Percentiles rank a stretch among this genome's conserved stretches.
Evolutionary conservation across 2,888 invertebrate genomes (phyloP).

Genomic region (Dermolepida albohirtum): DNA sequence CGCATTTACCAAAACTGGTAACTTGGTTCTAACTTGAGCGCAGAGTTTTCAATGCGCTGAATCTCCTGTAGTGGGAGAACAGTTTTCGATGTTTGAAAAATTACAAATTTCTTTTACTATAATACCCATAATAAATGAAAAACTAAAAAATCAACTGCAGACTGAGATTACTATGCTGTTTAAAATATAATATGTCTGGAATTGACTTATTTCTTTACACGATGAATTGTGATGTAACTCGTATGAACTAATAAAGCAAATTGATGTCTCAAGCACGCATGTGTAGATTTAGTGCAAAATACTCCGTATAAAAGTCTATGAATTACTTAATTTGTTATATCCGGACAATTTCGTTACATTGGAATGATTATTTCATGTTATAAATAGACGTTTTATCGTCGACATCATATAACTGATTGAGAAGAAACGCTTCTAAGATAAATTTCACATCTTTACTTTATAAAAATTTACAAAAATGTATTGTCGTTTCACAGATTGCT

Average conservation of each 20-base stretch:
- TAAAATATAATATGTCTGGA: too few species aligned
- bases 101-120: background rate
- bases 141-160: too few species aligned
- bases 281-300: constrained; percentile 15
- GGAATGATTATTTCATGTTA: constrained; percentile 12
- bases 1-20: constrained; percentile 20
- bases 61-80: constrained; percentile 39
- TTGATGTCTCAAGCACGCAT: background rate
- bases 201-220: too few species aligned
- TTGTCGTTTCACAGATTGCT: too few species aligned
- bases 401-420: constrained; percentile 14
- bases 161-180: too few species aligned
- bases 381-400: constrained; percentile 5
- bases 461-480: too few species aligned
- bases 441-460: too few species aligned
- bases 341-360: constrained; percentile 22
- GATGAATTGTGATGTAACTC: too few species aligned
- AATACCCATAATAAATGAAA: too few species aligned
- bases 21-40: constrained; percentile 42
- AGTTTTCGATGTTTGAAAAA: constrained; percentile 2
- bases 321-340: constrained; percentile 24
- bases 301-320: constrained; percentile 5
- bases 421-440: too few species aligned
- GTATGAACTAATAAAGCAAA: background rate
- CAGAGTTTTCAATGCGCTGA: constrained; percentile 46